A percentile compares a stretch with the other conserved stretches of the same genome.
Conservation (phyloP, 2,888 invertebrate genomes). For the Cynaeus angustus region DNA sequence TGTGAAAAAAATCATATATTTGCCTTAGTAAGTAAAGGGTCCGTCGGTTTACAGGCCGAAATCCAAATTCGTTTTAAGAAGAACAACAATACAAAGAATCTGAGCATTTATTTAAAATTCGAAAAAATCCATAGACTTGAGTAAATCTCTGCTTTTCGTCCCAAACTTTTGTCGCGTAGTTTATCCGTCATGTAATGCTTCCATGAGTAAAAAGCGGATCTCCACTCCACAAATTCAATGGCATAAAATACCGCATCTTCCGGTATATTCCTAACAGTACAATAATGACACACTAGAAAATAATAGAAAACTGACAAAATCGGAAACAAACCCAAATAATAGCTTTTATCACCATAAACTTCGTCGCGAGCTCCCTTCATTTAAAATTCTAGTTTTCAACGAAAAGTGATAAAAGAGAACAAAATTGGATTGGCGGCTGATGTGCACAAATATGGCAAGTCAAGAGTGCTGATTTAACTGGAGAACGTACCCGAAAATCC, state of each 20-base stretch:
- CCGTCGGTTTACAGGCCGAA: too few species aligned
- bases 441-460: slow-evolving; percentile 18
- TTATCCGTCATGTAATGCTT: slow-evolving; percentile 36
- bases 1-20: too few species aligned
- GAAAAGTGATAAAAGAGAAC: slow-evolving; percentile 11
- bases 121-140: too few species aligned
- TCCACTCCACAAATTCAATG: slow-evolving; percentile 47
- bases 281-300: slow-evolving; percentile 41
- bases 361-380: too few species aligned
- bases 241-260: slow-evolving; percentile 47
- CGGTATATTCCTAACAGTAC: slow-evolving; percentile 46
- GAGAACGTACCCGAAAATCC: background rate
- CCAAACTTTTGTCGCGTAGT: background rate
- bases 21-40: too few species aligned
- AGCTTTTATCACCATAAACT: background rate
- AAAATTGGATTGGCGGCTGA: slow-evolving; percentile 18
- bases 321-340: slow-evolving; percentile 5
- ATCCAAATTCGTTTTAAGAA: too few species aligned
- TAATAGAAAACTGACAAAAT: slow-evolving; percentile 5
- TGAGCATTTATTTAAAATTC: too few species aligned
- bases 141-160: too few species aligned
- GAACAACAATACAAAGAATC: too few species aligned
- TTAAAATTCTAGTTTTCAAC: slow-evolving; percentile 5
- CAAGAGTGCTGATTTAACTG: slow-evolving; percentile 19
- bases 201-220: slow-evolving; percentile 49